These are phyloP conservation scores for Papilio polytes DNA, from an alignment of 1,140 invertebrate species.

Conservation along the genomic window DNA sequence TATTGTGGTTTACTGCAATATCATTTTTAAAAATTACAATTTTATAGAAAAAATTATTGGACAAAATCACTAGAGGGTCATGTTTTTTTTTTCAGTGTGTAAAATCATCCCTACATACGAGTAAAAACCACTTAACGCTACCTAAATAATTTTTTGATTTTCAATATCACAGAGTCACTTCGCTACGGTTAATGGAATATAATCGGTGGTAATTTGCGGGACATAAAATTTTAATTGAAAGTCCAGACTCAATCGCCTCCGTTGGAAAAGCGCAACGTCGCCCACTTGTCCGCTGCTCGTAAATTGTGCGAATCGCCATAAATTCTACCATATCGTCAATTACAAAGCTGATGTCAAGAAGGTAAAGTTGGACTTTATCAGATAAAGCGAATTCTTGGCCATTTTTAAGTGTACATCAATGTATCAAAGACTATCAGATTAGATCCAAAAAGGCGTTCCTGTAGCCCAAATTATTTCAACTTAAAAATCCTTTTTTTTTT, in stretches of 20 bases:
- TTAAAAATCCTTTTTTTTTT: too few species aligned
- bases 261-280: conserved; percentile 57
- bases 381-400: neutral
- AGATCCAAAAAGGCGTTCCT: too few species aligned
- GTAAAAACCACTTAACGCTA: neutral
- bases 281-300: conserved; percentile 77
- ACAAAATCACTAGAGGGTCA: too few species aligned
- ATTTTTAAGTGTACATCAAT: neutral
- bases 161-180: conserved; percentile 45
- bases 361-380: conserved; percentile 7
- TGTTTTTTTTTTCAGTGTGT: too few species aligned
- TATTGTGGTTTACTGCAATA: neutral
- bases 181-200: conserved; percentile 64
- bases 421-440: too few species aligned
- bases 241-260: conserved; percentile 56
- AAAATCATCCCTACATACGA: too few species aligned
- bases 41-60: neutral
- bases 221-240: conserved; percentile 81
- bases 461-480: too few species aligned
- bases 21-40: neutral
- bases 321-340: conserved; percentile 79
- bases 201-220: conserved; percentile 75
- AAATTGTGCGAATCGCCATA: conserved; percentile 78
- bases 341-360: conserved; percentile 68
- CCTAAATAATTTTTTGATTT: conserved; percentile 18